Evolutionary conservation across 2,113 vertebrate species (phyloP), one percentile per base, ranked within the genome.

Genomic region (Aplodontia rufa): DNA sequence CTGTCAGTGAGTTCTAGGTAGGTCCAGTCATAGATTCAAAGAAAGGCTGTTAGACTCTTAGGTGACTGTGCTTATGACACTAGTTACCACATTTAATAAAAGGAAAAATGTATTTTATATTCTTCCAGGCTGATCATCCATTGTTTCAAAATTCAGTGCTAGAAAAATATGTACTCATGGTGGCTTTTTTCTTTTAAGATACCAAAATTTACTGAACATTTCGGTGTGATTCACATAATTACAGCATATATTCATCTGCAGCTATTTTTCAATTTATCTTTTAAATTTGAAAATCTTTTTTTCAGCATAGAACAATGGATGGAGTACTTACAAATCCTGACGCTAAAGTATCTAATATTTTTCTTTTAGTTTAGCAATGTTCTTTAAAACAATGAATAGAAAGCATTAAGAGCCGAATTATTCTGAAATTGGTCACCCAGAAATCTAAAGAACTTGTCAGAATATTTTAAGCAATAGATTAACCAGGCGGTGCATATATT

Each of bases 271-370:
- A 72, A 30, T 82, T 80, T 91, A 47, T 89, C 86, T 94, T 60
- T 72, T 88, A 94, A 91, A 92, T 74, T 91, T 95, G 89, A 96
- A 96, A 49, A 82, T 40, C 35, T 93, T 95, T n/a, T n/a, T 87
- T 85, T 87, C 69, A 86, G 10, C 32, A 71, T 10, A 80, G 79
- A 90, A 82, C 14, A 87, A 87, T 19, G 11, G 32, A 90, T 93
- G 58, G 91, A 93, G 42, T 86, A 58, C 55, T 96, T 88, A 75
- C 16, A 94, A 86, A 81, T 95, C 49, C n/a, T 89, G 78, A 97
- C 79, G 93, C 6, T 80, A 69, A 96, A 96, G 30, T 80, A 88
- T 40, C 78, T 94, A 82, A 42, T 60, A 53, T 92, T 94, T 95
- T 92, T 85, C n/a, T 79, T 93, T 81, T 19, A 82, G 79, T 49